Base-by-base conservation (phyloP, 2,888 invertebrate species). In the Eudemis profundana region DNA sequence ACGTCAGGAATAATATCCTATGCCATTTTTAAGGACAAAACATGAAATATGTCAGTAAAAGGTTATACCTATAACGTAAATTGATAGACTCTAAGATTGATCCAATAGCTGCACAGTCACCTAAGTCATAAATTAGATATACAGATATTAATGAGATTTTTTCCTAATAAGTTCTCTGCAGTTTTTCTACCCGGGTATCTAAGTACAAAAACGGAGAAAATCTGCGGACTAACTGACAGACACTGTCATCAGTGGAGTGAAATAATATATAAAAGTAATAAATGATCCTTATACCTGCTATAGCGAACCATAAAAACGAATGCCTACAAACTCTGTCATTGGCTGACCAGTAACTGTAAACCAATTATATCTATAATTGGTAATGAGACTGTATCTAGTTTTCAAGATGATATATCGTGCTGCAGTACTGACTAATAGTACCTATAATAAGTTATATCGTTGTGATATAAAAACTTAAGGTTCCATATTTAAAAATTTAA, bases 321-420 rank as follows among this genome's bases (percentile, higher is more conserved):
- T 14, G 15, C 5, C 3, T 33, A 23, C 42, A 15, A 23, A 15
- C 2, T 17, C 51, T 21, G 29, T 21, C 42, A 61, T 61, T 61
- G 61, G 61, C 42, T 42, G 29, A 44, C 15, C 51, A 21, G 44
- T 50, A 61, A 61, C 61, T 61, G 61, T 61, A 51, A 40, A 44
- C 50, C 61, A 61, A 61, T 61, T 42, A 51, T 51, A 21, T n/a
- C 51, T 51, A 51, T 51, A 51, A 44, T 61, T 42, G 61, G 61
- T 29, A 51, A 51, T 44, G 42, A 51, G 19, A 38, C 44, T 44
- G 21, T 44, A 40, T 42, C 51, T 44, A 51, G 51, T 42, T 51
- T 42, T 42, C 42, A 51, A 61, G 29, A 61, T 61, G 61, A 44
- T 33, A 44, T 61, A 61, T 51, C 42, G 42, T 44, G 42, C 23